These are phyloP conservation scores for Lasioglossum lativentre DNA, from an alignment of 2,888 invertebrate genomes.

Conservation along the genomic window DNA sequence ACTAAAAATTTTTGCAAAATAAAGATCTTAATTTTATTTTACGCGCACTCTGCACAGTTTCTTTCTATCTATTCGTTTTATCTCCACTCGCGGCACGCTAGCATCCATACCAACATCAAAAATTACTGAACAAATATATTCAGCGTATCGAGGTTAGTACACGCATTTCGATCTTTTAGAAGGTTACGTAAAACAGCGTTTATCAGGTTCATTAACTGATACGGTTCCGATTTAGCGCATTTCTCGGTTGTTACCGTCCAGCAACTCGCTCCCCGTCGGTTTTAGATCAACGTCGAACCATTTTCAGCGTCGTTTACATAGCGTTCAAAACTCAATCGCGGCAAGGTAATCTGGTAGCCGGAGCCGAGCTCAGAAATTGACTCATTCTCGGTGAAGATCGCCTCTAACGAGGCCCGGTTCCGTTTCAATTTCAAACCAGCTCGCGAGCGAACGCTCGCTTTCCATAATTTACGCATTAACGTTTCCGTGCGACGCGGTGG, in stretches of 20 bases:
- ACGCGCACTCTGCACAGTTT: neutral
- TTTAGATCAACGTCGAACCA: neutral
- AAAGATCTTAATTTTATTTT: neutral
- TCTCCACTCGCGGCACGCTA: neutral
- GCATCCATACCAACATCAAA: neutral
- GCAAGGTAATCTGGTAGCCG: neutral
- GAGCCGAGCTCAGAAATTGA: neutral
- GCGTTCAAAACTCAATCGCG: neutral
- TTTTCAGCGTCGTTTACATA: neutral
- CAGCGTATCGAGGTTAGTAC: neutral
- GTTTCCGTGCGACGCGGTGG: constrained; percentile 16
- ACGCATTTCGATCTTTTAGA: neutral
- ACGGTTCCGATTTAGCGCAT: neutral
- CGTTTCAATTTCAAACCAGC: constrained; percentile 21
- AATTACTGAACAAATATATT: neutral
- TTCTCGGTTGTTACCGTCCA: neutral
- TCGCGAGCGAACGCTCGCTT: constrained; percentile 3
- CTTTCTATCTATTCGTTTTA: neutral
- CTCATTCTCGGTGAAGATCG: neutral
- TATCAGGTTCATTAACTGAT: neutral
- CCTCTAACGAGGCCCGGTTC: constrained; percentile 18
- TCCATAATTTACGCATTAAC: constrained; percentile 42
- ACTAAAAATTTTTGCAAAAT: no score
- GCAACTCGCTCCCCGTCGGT: neutral
- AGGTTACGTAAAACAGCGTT: neutral